phyloP scores from a whole-genome alignment of 2,888 invertebrate genomes.

The Oxyteleia sp. region DNA sequence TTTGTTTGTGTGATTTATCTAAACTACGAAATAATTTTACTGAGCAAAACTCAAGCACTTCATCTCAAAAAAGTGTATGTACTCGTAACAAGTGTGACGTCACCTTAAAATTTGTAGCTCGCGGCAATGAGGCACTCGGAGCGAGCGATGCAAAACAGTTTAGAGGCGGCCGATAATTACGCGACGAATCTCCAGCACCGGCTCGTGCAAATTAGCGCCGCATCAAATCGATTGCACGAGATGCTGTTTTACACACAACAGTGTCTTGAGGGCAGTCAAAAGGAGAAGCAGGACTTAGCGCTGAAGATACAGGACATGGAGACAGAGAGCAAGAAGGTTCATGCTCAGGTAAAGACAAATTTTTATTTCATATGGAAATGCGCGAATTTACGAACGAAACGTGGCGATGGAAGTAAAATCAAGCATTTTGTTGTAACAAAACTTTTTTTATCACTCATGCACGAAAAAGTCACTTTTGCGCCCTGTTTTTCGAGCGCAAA shows the following conservation, averaged over 20 bases:
- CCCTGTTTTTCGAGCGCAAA: no score
- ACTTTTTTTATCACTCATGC: no score
- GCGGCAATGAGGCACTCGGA: conserved; percentile 88
- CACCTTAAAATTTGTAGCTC: conserved; percentile 84
- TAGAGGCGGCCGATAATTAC: conserved; percentile 88
- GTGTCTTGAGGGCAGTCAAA: conserved; percentile 87
- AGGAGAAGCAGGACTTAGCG: conserved; percentile 82
- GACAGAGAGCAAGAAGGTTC: conserved; percentile 79
- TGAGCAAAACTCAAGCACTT: no score
- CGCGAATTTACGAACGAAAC: conserved; percentile 9
- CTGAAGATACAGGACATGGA: conserved; percentile 80
- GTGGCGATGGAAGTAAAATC: no score
- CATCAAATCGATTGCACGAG: conserved; percentile 88
- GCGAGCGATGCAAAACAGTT: conserved; percentile 88
- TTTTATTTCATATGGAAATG: no score
- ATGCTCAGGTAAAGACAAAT: conserved; percentile 78
- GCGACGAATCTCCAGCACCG: conserved; percentile 88
- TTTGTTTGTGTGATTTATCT: no score
- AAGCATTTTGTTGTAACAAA: no score
- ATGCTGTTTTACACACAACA: conserved; percentile 88
- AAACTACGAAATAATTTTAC: no score
- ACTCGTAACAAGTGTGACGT: no score
- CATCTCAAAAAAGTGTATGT: no score
- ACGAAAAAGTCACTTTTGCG: no score
- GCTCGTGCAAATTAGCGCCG: conserved; percentile 88